A percentile compares a stretch with the other conserved stretches of the same genome.
Conservation (phyloP, 2,888 invertebrate genomes). For the Drosophila nr. medialis region DNA sequence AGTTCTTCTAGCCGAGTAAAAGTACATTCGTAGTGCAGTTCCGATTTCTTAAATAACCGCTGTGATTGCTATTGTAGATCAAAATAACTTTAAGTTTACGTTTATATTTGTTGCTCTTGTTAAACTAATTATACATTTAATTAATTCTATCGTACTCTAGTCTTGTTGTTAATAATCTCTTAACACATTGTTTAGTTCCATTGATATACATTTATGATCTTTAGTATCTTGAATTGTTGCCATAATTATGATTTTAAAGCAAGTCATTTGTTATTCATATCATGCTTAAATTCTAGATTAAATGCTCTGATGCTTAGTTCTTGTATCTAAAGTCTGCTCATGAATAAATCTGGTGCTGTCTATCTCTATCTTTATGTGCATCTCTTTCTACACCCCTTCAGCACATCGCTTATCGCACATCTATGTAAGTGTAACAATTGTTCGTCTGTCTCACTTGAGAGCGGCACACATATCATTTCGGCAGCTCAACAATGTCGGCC, state of each 20-base stretch:
- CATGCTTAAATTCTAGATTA: neutral
- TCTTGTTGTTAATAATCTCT: neutral
- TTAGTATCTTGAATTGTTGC: neutral
- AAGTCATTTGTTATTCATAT: neutral
- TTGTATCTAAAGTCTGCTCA: neutral
- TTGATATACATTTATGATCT: neutral
- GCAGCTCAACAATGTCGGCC: constrained; percentile 26
- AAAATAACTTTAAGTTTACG: neutral
- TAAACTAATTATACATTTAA: neutral
- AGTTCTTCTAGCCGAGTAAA: too few relatives aligned
- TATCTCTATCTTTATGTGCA: neutral
- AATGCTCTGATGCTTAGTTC: neutral
- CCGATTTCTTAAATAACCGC: neutral
- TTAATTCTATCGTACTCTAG: neutral
- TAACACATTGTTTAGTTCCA: neutral
- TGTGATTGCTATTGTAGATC: too few relatives aligned
- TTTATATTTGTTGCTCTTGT: neutral
- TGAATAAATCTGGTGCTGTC: neutral
- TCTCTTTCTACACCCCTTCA: constrained; percentile 18
- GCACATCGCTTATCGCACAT: constrained; percentile 10
- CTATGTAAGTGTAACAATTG: constrained; percentile 35
- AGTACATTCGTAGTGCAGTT: neutral
- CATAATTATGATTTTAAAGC: neutral
- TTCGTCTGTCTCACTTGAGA: constrained; percentile 17
- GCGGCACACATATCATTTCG: constrained; percentile 53